phyloP scores from a whole-genome alignment of 1,140 invertebrate genomes.

The Sycophila sp. region DNA sequence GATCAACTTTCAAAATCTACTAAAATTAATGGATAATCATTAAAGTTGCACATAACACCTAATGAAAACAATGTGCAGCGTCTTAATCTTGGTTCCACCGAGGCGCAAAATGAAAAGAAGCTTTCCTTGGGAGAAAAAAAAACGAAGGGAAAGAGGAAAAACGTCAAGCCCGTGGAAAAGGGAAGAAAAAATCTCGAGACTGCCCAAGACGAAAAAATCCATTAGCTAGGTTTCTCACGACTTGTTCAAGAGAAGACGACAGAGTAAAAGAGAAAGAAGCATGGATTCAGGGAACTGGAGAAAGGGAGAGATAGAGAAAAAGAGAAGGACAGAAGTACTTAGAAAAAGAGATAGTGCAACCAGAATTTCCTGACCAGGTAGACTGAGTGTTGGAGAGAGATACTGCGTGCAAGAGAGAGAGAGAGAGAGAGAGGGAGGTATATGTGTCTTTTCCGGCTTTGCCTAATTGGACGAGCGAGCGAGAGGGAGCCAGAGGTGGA shows the following conservation, averaged over 20 bases:
- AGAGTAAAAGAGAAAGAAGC: not conserved
- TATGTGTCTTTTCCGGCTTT: constrained; percentile 34
- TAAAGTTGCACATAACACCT: too few relatives aligned
- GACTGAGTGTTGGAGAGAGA: too few relatives aligned
- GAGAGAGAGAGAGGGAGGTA: not conserved
- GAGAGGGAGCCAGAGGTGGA: not conserved
- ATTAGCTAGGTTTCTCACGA: constrained; percentile 25
- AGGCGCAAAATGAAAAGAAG: too few relatives aligned
- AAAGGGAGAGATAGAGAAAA: not conserved
- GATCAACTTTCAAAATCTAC: too few relatives aligned
- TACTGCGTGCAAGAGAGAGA: too few relatives aligned
- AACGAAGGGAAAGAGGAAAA: too few relatives aligned
- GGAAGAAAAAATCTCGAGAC: not conserved
- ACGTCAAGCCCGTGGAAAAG: not conserved
- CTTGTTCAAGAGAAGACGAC: not conserved
- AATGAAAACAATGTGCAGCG: too few relatives aligned
- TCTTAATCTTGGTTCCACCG: too few relatives aligned
- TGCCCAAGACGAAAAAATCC: constrained; percentile 17
- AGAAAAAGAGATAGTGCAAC: not conserved
- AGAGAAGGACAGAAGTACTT: not conserved
- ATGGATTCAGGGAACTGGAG: not conserved
- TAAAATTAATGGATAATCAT: too few relatives aligned
- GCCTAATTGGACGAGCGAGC: constrained; percentile 33
- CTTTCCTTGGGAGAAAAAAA: not conserved
- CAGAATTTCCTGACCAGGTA: too few relatives aligned